Conservation (phyloP, 2,888 invertebrate genomes). For the Pollenia griseotomentosa region DNA sequence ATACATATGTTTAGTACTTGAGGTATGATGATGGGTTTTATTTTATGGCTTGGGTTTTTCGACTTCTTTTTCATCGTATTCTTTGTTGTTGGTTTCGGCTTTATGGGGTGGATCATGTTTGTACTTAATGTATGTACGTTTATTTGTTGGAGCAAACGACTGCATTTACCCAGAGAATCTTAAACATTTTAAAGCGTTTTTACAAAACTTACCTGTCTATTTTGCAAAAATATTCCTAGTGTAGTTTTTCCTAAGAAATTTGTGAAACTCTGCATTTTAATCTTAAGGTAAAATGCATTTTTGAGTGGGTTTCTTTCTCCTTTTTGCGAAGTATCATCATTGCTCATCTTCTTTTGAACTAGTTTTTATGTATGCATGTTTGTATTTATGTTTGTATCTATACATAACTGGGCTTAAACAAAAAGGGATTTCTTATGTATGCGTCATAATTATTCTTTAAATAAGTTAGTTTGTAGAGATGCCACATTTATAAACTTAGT, state of each 20-base stretch:
- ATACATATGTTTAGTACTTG: slow-evolving; percentile 4
- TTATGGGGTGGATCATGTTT: slow-evolving; percentile 70
- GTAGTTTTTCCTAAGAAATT: neutral
- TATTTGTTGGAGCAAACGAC: neutral
- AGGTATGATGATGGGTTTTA: slow-evolving; percentile 19
- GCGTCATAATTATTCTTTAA: neutral
- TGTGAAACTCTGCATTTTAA: slow-evolving; percentile 34
- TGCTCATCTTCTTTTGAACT: slow-evolving; percentile 54
- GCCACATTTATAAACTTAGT: slow-evolving; percentile 11
- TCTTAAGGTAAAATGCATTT: slow-evolving; percentile 34
- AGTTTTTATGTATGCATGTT: slow-evolving; percentile 17
- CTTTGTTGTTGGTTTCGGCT: slow-evolving; percentile 28
- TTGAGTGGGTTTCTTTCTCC: slow-evolving; percentile 5
- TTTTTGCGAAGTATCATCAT: slow-evolving; percentile 16
- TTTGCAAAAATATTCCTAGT: neutral
- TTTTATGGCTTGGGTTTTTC: slow-evolving; percentile 58
- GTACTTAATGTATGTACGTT: slow-evolving; percentile 5
- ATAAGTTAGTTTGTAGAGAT: slow-evolving; percentile 9
- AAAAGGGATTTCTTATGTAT: slow-evolving; percentile 17
- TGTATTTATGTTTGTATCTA: slow-evolving; percentile 10
- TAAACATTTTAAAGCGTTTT: slow-evolving; percentile 32
- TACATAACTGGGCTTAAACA: slow-evolving; percentile 18
- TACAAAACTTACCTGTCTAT: neutral
- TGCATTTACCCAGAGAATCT: slow-evolving; percentile 52
- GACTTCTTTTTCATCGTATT: slow-evolving; percentile 33